Conservation (phyloP, 2,113 vertebrate species). For the Kobus ellipsiprymnus region DNA sequence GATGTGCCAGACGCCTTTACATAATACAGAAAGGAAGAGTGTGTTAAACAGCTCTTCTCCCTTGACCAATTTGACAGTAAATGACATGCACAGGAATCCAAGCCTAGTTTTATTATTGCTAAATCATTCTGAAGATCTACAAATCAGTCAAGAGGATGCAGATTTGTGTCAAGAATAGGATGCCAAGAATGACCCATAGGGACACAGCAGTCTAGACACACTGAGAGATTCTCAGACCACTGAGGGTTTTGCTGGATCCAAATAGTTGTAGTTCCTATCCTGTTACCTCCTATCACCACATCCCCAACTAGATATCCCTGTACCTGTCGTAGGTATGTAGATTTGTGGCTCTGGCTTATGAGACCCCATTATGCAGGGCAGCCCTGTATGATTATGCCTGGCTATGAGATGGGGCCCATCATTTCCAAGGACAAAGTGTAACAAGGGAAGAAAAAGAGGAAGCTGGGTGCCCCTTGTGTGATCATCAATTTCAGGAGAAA, state of each 20-base stretch:
- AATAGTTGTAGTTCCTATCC: neutral
- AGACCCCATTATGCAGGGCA: neutral
- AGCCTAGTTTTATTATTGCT: neutral
- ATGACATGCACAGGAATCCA: neutral
- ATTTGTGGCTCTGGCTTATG: neutral
- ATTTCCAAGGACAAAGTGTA: neutral
- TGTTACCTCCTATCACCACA: neutral
- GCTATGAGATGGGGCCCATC: neutral
- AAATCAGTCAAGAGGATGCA: neutral
- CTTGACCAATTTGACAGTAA: neutral
- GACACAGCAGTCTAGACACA: neutral
- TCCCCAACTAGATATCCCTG: neutral
- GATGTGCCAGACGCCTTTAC: neutral
- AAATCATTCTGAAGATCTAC: neutral
- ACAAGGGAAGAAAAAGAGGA: neutral
- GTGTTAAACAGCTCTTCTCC: neutral
- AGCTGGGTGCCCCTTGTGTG: neutral
- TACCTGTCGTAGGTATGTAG: neutral
- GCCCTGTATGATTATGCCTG: neutral
- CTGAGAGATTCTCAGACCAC: neutral
- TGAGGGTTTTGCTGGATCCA: neutral
- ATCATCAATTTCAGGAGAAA: neutral
- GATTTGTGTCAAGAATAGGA: neutral
- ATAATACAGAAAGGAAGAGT: neutral
- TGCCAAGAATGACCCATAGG: neutral